Evolutionary conservation across 2,888 invertebrate genomes (phyloP), one percentile per base, ranked within the genome.

Genomic region (Dryadula phaetusa): DNA sequence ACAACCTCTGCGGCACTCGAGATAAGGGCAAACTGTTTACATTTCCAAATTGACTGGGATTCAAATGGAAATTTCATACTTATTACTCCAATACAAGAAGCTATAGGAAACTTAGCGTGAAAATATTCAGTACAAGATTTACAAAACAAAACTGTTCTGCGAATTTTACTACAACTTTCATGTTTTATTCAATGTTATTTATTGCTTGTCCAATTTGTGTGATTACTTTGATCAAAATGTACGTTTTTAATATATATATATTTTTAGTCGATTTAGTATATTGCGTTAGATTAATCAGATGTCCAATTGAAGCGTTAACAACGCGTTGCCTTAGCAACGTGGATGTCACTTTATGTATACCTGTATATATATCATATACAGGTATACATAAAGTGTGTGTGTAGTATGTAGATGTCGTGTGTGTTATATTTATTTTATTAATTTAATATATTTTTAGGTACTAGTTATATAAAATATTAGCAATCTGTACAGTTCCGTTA

Each of bases 21-120:
- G 69, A 69, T 69, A 69, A 69, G 62, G 34, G 56, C 18, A 14
- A 52, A 20, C 56, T 66, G 69, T 66, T 69, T 69, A 66, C 62
- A 60, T 66, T 62, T 47, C 58, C 58, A 62, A 69, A 69, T 69
- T 66, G 69, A 69, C 66, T 66, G 34, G 32, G 62, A 66, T 69
- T 46, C 25, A 28, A 62, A 66, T 60, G 66, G 49, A 62, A 65
- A 62, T 69, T 56, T 56, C 25, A 42, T 62, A 46, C 47, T 58
- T 66, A 32, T n/a, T 34, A 32, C 49, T 37, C 12, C 37, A 12
- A 12, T 10, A 12, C 40, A 16, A 22, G 14, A 22, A 46, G 47
- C 28, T 37, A 62, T 62, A 37, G 10, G n/a, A 47, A 37, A 47
- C 10, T 47, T 47, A 34, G 61, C 14, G 16, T 28, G 14, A 60